These are phyloP conservation scores for Caerostris darwini DNA, from an alignment of 1,140 invertebrate species.

Conservation along the genomic window DNA sequence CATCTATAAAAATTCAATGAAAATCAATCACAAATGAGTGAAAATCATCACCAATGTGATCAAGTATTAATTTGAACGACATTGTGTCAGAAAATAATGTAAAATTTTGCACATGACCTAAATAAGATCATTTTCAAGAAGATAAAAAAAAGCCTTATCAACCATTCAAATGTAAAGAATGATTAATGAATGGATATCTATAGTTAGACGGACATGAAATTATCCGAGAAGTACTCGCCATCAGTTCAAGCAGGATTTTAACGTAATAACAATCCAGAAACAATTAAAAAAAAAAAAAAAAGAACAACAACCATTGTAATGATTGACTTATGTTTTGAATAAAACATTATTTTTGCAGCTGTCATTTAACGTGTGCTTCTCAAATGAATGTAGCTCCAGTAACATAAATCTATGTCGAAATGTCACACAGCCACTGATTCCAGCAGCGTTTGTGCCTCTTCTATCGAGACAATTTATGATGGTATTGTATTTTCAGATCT, in stretches of 20 bases:
- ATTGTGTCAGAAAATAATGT: no score
- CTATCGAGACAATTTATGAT: not conserved
- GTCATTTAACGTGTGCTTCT: not conserved
- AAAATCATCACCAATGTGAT: no score
- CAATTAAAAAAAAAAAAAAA: not conserved
- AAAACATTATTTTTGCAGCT: not conserved
- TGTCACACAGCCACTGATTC: not conserved
- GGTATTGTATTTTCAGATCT: conserved; percentile 8
- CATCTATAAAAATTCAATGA: no score
- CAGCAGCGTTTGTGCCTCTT: not conserved
- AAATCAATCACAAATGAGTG: no score
- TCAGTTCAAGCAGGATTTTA: not conserved
- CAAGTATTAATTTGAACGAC: no score
- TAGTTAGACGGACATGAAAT: not conserved
- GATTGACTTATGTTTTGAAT: not conserved
- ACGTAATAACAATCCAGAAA: not conserved
- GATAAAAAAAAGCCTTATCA: not conserved
- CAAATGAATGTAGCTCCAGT: not conserved
- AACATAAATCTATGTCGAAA: not conserved
- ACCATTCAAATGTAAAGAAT: not conserved
- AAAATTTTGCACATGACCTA: no score
- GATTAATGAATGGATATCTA: not conserved
- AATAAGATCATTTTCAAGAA: no score
- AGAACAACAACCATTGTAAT: not conserved
- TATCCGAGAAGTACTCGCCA: not conserved